Evolutionary conservation across 2,113 vertebrate genomes (phyloP).

Genomic region (Sphaerodactylus townsendi): DNA sequence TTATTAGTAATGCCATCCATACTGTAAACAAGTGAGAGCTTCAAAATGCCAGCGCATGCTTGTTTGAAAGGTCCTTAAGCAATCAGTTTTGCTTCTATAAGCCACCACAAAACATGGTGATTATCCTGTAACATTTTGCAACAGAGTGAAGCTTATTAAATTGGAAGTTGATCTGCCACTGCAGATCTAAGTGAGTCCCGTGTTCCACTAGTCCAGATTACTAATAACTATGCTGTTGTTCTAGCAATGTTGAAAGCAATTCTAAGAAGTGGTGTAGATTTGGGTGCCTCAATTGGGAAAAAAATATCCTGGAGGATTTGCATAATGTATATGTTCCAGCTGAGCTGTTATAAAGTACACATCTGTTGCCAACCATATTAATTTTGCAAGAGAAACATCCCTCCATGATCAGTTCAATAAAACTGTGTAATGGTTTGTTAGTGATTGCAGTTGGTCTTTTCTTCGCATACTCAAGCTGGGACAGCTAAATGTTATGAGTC

Average conservation of each 20-base stretch:
- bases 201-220: constrained; percentile 19
- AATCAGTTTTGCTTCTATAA: constrained; percentile 9
- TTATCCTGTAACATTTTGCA: neutral
- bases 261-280: neutral
- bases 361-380: neutral
- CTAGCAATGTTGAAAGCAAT: constrained; percentile 33
- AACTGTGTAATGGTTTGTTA: neutral
- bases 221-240: constrained; percentile 14
- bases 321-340: accelerated
- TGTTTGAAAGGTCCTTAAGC: neutral
- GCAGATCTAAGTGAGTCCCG: constrained; percentile 2
- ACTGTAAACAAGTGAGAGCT: neutral
- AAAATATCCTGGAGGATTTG: neutral
- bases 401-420: neutral
- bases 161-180: neutral
- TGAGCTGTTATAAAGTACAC: constrained; percentile 8
- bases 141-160: neutral
- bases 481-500: neutral
- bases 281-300: constrained; percentile 8
- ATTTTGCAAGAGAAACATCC: neutral
- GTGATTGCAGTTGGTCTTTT: neutral
- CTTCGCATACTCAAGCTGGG: neutral
- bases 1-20: neutral
- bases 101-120: constrained; percentile 25
- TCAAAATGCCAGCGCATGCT: neutral